Conservation (phyloP, 2,797 vertebrate species). For the Rhinophrynus dorsalis region DNA sequence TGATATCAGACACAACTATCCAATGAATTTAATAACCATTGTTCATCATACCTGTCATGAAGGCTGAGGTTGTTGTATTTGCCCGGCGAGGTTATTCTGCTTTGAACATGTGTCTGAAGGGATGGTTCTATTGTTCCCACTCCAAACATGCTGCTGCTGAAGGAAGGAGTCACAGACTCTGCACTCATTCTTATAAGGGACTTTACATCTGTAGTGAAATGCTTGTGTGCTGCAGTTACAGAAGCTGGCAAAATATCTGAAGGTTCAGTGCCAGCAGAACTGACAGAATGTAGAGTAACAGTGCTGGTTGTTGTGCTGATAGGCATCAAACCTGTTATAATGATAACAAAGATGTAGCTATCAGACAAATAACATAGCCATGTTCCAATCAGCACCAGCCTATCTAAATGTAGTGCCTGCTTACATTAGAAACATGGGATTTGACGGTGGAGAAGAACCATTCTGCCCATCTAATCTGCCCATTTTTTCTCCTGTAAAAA, state of each 20-base stretch:
- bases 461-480: too few species aligned
- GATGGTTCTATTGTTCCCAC: neutral
- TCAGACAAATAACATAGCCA: too few species aligned
- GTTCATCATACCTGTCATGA: neutral
- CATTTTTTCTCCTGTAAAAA: too few species aligned
- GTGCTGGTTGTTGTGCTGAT: neutral
- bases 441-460: too few species aligned
- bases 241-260: neutral
- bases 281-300: neutral
- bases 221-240: neutral
- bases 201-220: neutral
- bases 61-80: too few species aligned
- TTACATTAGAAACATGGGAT: too few species aligned
- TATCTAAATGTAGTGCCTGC: too few species aligned
- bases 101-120: neutral
- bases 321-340: conserved; percentile 1
- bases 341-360: neutral
- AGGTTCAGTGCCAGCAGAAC: conserved; percentile 1
- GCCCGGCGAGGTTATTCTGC: too few species aligned
- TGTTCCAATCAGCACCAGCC: too few species aligned
- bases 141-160: neutral
- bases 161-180: neutral
- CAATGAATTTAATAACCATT: too few species aligned
- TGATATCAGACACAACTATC: too few species aligned
- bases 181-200: neutral